Evolutionary conservation across 2,113 vertebrate species (phyloP).

Genomic region (Penelope pileata): DNA sequence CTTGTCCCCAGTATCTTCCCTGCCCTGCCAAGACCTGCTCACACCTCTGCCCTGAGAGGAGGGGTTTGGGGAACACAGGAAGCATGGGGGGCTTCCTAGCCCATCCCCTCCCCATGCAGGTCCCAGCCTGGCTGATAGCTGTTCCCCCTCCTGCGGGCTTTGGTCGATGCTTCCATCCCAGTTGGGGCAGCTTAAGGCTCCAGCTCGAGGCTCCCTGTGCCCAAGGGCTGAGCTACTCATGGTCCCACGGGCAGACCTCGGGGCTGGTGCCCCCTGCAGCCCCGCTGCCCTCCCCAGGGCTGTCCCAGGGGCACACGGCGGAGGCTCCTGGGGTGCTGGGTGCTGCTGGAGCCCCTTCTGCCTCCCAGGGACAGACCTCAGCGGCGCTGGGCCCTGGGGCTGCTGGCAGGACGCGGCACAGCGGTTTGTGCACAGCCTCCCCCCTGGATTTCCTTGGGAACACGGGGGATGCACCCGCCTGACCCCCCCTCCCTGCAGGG

Average conservation of each 20-base stretch:
- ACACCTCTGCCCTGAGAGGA: neutral
- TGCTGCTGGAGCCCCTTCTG: neutral
- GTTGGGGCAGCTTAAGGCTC: neutral
- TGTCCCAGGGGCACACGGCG: constrained; percentile 32
- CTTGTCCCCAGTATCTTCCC: neutral
- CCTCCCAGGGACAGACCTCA: constrained; percentile 69
- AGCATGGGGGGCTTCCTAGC: no score
- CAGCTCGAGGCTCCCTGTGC: neutral
- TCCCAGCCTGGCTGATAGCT: neutral
- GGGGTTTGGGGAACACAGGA: fast-evolving
- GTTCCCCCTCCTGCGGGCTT: no score
- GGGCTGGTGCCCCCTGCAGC: neutral
- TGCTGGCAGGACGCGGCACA: neutral
- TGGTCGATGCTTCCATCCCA: neutral
- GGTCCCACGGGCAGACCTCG: constrained; percentile 54
- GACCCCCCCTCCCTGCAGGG: fast-evolving
- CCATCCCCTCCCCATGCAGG: no score
- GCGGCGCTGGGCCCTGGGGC: neutral
- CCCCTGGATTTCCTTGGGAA: neutral
- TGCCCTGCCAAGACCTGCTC: fast-evolving
- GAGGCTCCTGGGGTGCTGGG: neutral
- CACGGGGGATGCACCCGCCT: no score
- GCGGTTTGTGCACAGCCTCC: constrained; percentile 1
- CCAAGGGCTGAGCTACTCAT: fast-evolving
- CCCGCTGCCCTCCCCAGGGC: neutral